phyloP scores from a whole-genome alignment of 2,888 invertebrate species.

The Heliconius hortense region DNA sequence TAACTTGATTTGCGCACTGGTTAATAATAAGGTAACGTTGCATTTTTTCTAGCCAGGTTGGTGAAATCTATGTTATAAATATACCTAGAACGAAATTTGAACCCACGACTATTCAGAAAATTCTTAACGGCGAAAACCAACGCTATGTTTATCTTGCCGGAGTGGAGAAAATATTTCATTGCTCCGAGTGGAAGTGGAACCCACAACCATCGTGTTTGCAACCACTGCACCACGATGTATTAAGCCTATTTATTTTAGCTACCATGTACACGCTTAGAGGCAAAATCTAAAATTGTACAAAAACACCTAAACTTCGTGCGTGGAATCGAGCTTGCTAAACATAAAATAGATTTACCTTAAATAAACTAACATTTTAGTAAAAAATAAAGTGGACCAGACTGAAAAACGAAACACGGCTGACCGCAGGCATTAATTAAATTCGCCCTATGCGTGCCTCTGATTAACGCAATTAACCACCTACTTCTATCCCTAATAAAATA shows the following conservation, averaged over 20 bases:
- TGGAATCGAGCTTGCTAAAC: slow-evolving; percentile 21
- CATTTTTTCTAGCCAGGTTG: too few species aligned
- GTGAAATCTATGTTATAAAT: too few species aligned
- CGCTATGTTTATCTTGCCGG: not conserved
- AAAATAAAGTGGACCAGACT: slow-evolving; percentile 34
- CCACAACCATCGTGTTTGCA: not conserved
- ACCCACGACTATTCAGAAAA: too few species aligned
- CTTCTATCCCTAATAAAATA: slow-evolving; percentile 9
- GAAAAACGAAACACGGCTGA: slow-evolving; percentile 31
- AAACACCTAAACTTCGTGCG: slow-evolving; percentile 22
- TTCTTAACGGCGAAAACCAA: too few species aligned
- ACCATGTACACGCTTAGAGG: slow-evolving; percentile 6
- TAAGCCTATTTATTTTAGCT: not conserved
- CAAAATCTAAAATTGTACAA: slow-evolving; percentile 18
- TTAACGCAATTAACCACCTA: slow-evolving; percentile 25
- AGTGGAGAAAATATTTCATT: not conserved
- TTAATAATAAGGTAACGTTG: too few species aligned
- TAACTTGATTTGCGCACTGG: too few species aligned
- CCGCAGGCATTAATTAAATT: slow-evolving; percentile 34
- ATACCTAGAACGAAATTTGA: too few species aligned
- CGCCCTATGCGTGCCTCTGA: slow-evolving; percentile 28
- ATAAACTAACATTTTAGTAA: slow-evolving; percentile 32
- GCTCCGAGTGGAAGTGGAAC: accelerated
- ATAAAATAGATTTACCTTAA: slow-evolving; percentile 28
- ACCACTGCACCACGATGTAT: not conserved